phyloP scores from a whole-genome alignment of 2,797 vertebrate species.

The Scolopax bukidnonensis region DNA sequence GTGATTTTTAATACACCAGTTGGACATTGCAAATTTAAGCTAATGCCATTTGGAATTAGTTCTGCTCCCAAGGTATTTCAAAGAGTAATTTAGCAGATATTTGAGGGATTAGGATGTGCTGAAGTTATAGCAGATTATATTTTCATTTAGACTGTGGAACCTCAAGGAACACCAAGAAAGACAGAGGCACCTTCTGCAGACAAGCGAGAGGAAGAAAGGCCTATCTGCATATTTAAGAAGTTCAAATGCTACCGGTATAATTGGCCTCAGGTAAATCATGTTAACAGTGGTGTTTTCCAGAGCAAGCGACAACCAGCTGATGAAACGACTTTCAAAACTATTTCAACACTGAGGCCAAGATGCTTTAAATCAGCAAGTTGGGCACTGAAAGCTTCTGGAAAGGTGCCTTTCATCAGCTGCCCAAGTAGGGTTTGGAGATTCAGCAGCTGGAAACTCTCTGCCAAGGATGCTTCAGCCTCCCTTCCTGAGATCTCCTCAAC shows the following conservation, averaged over 20 bases:
- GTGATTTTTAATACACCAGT: not conserved
- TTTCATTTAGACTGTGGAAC: conserved; percentile 3
- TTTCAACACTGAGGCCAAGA: not conserved
- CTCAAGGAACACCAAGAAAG: not conserved
- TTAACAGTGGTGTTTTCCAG: not conserved
- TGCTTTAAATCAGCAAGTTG: not conserved
- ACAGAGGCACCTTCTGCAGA: not conserved
- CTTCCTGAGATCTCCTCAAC: not conserved
- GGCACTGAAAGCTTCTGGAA: not conserved
- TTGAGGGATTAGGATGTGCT: not conserved
- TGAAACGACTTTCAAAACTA: not conserved
- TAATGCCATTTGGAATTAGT: conserved; percentile 17
- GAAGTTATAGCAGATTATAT: not conserved
- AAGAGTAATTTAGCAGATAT: conserved; percentile 8
- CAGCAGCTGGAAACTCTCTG: not conserved
- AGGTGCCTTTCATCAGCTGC: not conserved
- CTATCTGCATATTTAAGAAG: not conserved
- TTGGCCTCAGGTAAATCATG: not conserved
- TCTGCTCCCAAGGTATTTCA: conserved; percentile 27
- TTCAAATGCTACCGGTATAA: not conserved
- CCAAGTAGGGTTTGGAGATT: not conserved
- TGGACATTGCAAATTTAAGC: not conserved
- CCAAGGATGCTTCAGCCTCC: not conserved
- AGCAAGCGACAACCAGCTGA: not conserved
- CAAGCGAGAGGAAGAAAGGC: not conserved